Base-by-base conservation (phyloP, 2,113 vertebrate species). In the Reinhardtius hippoglossoides region DNA sequence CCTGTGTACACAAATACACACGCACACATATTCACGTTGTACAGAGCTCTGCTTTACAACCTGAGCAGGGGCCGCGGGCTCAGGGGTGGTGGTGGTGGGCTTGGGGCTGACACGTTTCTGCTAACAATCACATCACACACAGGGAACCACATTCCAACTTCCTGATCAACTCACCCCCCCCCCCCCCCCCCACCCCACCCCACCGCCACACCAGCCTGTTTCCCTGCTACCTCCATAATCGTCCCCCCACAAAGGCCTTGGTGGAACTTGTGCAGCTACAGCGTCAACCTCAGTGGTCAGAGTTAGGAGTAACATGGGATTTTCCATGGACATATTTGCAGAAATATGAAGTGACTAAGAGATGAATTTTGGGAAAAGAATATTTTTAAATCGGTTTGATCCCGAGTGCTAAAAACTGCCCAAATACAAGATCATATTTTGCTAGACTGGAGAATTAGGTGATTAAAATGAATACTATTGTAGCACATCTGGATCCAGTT, bases 61-160 rank as follows among this genome's bases (percentile, higher is more conserved):
- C 71, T 61, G 89, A 76, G 70, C 61, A 50, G 60, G 82, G 89
- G 87, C 80, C 87, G 80, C 65, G 79, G 87, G 83, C 87, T 85
- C 84, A 78, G 87, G 88, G 62, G 62, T 48, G 83, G 74, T 73
- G 87, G 63, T 60, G 42, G 37, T 84, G 90, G 59, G 91, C 92
- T 93, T 93, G 91, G 94, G 92, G 94, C 95, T 95, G 94, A 95
- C 95, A 96, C 95, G 93, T 95, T 96, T 96, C 97, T 99, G 97
- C 96, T 94, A 97, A 97, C 95, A 95, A 98, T 99, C 97, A 98
- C 95, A 95, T 99, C 96, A 97, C 97, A 97, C 97, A 95, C 93
- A 85, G 87, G 83, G 75, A 94, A 95, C 94, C 90, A 93, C 96
- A 97, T 97, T 97, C 97, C 95, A 91, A 87, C 92, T 95, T 94